Evolutionary conservation across 2,797 vertebrate genomes (phyloP).

Genomic region (Avahi laniger): DNA sequence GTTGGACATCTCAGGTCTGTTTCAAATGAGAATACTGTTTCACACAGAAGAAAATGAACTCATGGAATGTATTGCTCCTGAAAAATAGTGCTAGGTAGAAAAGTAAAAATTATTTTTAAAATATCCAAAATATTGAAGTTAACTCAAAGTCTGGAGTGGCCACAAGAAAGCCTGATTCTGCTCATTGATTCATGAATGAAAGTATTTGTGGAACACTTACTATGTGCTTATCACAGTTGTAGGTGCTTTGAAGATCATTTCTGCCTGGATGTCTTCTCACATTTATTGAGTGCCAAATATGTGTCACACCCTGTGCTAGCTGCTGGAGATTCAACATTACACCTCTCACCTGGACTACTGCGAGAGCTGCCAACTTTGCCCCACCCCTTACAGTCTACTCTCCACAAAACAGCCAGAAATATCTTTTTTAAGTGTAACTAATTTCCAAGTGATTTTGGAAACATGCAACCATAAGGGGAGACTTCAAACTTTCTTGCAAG

Average conservation of each 20-base stretch:
- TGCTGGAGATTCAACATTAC: not conserved
- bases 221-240: not conserved
- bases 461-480: not conserved
- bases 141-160: not conserved
- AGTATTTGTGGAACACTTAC: not conserved
- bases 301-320: not conserved
- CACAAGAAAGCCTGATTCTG: not conserved
- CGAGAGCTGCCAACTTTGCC: not conserved
- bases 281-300: not conserved
- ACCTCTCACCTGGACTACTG: not conserved
- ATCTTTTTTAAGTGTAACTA: not conserved
- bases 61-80: not conserved
- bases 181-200: not conserved
- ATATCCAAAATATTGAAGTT: slow-evolving; percentile 20
- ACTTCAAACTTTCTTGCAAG: not conserved
- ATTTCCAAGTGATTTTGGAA: not conserved
- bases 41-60: not conserved
- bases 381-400: not conserved
- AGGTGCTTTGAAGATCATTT: not conserved
- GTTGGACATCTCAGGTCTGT: not conserved
- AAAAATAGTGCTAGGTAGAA: not conserved
- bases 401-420: not conserved
- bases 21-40: not conserved
- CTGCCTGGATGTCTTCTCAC: not conserved
- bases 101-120: not conserved